A percentile compares a stretch with the other conserved stretches of the same genome.
Conservation (phyloP, 2,797 vertebrate species). For the Poecile montanus region DNA sequence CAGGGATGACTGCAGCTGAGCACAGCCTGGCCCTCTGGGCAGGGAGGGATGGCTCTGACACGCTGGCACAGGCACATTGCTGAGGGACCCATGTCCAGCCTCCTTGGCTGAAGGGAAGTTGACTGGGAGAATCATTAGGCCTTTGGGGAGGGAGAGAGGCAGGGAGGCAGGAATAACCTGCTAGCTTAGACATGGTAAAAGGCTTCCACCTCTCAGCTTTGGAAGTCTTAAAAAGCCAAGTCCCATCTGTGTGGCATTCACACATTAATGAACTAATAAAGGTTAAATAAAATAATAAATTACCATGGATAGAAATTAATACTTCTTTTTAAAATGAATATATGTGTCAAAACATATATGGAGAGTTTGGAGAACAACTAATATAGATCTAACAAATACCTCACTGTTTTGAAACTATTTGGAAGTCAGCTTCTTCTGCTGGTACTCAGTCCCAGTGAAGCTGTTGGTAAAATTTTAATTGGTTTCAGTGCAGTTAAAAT, state of each 20-base stretch:
- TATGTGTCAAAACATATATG: not conserved
- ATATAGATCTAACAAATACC: not conserved
- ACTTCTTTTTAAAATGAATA: not conserved
- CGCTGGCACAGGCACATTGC: not conserved
- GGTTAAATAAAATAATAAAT: not conserved
- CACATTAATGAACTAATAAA: not conserved
- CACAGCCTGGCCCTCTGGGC: not conserved
- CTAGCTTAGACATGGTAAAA: not conserved
- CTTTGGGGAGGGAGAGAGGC: not conserved
- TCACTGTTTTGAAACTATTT: not conserved
- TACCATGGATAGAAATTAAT: not conserved
- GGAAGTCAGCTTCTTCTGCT: not conserved
- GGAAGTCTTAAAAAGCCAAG: not conserved
- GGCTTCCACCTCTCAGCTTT: not conserved
- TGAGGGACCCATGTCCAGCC: not conserved
- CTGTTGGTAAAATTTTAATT: not conserved
- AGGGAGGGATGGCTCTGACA: not conserved
- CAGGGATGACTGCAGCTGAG: not conserved
- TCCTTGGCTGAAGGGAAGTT: not conserved
- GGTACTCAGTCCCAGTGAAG: not conserved
- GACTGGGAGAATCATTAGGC: conserved; percentile 1
- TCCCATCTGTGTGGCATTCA: not conserved
- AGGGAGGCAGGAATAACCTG: not conserved
- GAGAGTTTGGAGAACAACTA: not conserved
- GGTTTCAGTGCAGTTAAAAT: not conserved